Conservation (phyloP, 1,140 invertebrate genomes). For the Wasmannia auropunctata region DNA sequence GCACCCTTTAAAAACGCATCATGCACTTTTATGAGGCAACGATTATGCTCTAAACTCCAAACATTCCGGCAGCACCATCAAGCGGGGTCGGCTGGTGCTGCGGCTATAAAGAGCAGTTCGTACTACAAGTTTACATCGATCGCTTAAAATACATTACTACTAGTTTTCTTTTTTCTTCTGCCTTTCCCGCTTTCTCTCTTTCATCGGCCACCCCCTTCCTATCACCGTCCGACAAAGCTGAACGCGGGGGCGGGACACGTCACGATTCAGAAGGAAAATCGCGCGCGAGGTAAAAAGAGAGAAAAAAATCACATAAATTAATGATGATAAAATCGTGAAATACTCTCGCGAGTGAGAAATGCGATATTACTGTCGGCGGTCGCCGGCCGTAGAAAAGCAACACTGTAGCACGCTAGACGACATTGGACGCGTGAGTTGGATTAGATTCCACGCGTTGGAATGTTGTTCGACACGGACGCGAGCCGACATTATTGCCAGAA, state of each 20-base stretch:
- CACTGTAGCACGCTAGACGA: conserved; percentile 58
- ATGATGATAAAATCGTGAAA: conserved; percentile 58
- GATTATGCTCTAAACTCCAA: conserved; percentile 82
- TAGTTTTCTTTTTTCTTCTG: conserved; percentile 25
- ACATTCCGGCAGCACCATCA: conserved; percentile 67
- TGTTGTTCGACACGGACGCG: conserved; percentile 15
- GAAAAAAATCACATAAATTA: conserved; percentile 48
- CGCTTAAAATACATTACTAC: conserved; percentile 65
- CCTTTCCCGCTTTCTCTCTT: not conserved
- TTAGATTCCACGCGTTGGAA: conserved; percentile 30
- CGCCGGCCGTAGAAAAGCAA: conserved; percentile 53
- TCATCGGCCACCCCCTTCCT: not conserved
- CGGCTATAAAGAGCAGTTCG: conserved; percentile 68
- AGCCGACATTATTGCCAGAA: not conserved
- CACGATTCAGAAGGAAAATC: conserved; percentile 16
- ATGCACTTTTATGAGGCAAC: conserved; percentile 82
- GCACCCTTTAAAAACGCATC: conserved; percentile 85
- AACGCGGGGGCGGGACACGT: conserved; percentile 60
- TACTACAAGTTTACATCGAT: conserved; percentile 72
- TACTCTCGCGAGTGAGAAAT: not conserved
- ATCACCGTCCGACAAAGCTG: not conserved
- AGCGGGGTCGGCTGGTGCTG: conserved; percentile 35
- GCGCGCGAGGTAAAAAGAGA: conserved; percentile 16
- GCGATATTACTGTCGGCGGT: conserved; percentile 47
- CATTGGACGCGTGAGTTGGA: not conserved